Evolutionary conservation across 2,888 invertebrate species (phyloP), one percentile per base, ranked within the genome.

Genomic region (Gastrophysa polygoni): DNA sequence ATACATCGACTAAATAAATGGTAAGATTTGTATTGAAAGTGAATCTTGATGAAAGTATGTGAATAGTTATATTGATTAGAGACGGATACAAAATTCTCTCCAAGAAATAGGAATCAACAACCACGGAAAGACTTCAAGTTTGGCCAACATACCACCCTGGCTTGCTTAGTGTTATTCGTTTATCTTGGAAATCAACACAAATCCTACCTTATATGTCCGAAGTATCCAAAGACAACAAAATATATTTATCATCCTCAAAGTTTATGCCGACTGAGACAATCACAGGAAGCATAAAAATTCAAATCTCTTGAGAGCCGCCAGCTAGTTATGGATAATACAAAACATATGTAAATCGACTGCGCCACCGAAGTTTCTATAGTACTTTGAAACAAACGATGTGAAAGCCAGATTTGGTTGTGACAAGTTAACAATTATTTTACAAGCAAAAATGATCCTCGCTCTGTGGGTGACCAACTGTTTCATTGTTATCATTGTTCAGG

Each of bases 261-360:
- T 38, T 14, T 38, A n/a, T 14, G 38, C 6, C 38, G 14, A n/a
- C 38, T 38, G 14, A 38, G 38, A 38, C 38, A 38, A 38, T 38
- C 14, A 38, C 38, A 38, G 38, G 38, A 38, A 38, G 38, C 38
- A 38, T 38, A 38, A 38, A 38, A 38, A 38, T 38, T 38, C 38
- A 38, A 38, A 38, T 38, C 38, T 38, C 14, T 38, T 38, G 38
- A 38, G 38, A 38, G 14, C 38, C 14, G 38, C 38, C 38, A 38
- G 14, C 14, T 4, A 38, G 38, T 38, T 11, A 59, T 34, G 61
- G 54, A 63, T 59, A 66, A 66, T 61, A 38, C 38, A 61, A 63
- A 63, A 66, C 66, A 63, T 66, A 63, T 66, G 63, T 66, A 66
- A 64, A 64, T 66, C 49, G 32, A 32, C 18, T 50, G 54, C 28